These are phyloP conservation scores for Archips xylosteana DNA, from an alignment of 2,888 invertebrate species.

Conservation along the genomic window DNA sequence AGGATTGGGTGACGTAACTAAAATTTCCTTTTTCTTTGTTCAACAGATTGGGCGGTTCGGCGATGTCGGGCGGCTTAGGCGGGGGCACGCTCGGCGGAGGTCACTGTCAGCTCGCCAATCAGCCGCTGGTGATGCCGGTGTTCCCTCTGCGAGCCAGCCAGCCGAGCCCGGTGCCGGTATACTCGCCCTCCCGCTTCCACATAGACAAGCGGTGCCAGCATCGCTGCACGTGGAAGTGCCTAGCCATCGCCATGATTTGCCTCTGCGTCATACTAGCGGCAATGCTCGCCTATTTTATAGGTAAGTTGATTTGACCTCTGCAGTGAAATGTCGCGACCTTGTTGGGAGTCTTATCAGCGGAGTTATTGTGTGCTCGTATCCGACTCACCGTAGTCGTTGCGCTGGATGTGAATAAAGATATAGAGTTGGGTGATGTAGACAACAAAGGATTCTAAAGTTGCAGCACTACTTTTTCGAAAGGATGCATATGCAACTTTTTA, in stretches of 20 bases:
- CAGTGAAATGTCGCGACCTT: constrained; percentile 25
- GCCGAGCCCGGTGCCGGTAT: constrained; percentile 90
- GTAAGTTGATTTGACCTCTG: constrained; percentile 83
- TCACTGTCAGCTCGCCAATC: constrained; percentile 89
- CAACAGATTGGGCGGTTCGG: constrained; percentile 82
- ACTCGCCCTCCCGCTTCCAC: constrained; percentile 97
- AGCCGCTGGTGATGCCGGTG: constrained; percentile 94
- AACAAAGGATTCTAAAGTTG: background rate
- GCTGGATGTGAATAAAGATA: constrained; percentile 5
- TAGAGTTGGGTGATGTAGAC: background rate
- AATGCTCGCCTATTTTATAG: constrained; percentile 97
- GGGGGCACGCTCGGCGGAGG: constrained; percentile 87
- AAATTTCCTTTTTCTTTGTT: constrained; percentile 49
- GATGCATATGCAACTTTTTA: too few relatives aligned
- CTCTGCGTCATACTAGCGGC: constrained; percentile 95
- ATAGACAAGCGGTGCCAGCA: constrained; percentile 97
- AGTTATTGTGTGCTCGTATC: constrained; percentile 20
- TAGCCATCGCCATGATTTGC: constrained; percentile 96
- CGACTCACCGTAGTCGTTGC: constrained; percentile 16
- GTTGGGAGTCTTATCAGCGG: constrained; percentile 28
- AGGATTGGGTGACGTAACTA: background rate
- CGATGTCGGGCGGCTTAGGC: constrained; percentile 85
- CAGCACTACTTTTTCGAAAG: background rate
- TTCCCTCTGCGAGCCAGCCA: constrained; percentile 94
- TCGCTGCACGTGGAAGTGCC: constrained; percentile 98